phyloP scores from a whole-genome alignment of 2,888 invertebrate species.

The Zele albiditarsus region DNA sequence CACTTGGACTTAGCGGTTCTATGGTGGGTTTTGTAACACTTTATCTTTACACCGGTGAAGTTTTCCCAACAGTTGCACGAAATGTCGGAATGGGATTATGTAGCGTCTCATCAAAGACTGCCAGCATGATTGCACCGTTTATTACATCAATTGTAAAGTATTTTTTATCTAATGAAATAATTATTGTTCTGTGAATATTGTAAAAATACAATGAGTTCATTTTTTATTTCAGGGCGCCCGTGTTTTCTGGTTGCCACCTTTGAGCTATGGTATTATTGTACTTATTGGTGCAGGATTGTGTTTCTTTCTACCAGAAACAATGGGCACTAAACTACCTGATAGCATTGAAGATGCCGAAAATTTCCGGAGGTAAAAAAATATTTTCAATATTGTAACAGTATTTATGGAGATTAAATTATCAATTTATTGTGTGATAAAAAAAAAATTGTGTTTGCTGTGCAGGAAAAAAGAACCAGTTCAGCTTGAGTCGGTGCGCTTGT shows the following conservation, averaged over 20 bases:
- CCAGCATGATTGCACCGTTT: conserved; percentile 90
- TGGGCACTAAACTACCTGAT: conserved; percentile 73
- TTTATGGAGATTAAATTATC: not conserved
- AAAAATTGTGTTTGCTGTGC: not conserved
- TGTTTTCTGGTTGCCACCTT: conserved; percentile 69
- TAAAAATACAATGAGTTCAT: not conserved
- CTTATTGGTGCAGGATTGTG: conserved; percentile 72
- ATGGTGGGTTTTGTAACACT: conserved; percentile 89
- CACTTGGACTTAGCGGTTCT: conserved; percentile 86
- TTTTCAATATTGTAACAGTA: not conserved
- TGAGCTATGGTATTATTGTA: conserved; percentile 73
- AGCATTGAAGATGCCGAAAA: conserved; percentile 74
- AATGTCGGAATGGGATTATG: conserved; percentile 90
- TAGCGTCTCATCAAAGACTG: conserved; percentile 88
- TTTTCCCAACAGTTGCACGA: conserved; percentile 92
- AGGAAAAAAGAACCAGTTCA: not conserved
- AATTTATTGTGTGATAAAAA: conserved; percentile 9
- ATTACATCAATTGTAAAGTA: conserved; percentile 78
- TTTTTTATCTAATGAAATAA: conserved; percentile 10
- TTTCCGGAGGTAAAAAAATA: conserved; percentile 68
- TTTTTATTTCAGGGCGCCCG: conserved; percentile 56
- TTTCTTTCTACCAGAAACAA: conserved; percentile 75
- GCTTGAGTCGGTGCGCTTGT: not conserved
- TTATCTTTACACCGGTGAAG: conserved; percentile 90
- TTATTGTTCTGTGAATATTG: not conserved